Conservation (phyloP, 2,888 invertebrate genomes). For the Diplazon laetatorius region DNA sequence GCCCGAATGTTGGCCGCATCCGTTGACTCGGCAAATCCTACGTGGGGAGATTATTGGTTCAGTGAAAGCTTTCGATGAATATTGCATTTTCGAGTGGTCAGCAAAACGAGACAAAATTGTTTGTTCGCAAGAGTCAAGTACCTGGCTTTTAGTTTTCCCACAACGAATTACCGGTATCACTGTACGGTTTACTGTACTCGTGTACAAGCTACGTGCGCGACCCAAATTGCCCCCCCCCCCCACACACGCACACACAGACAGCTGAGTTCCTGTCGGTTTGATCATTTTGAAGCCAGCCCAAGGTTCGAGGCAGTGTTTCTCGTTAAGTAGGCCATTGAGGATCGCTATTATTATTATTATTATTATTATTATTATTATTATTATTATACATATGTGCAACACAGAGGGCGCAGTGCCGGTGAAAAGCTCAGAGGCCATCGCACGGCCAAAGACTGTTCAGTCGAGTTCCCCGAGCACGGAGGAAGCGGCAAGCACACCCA, state of each 20-base stretch:
- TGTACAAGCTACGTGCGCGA: neutral
- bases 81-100: no score
- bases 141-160: neutral
- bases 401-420: neutral
- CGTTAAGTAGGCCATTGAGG: constrained; percentile 22
- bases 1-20: no score
- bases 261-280: constrained; percentile 25
- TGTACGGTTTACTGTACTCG: constrained; percentile 18
- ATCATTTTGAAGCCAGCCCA: constrained; percentile 40
- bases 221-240: neutral
- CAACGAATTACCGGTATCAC: constrained; percentile 27
- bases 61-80: neutral
- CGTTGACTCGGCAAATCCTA: no score
- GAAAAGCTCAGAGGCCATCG: neutral
- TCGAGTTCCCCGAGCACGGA: neutral
- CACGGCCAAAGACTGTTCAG: constrained; percentile 12
- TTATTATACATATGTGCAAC: constrained; percentile 7
- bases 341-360: constrained; percentile 20
- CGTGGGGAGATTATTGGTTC: neutral
- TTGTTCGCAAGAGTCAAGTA: constrained; percentile 8
- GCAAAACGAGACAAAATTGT: neutral
- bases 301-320: neutral
- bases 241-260: constrained; percentile 5
- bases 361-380: no score
- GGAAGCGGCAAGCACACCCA: neutral